Evolutionary conservation across 2,113 vertebrate species (phyloP), one percentile per base, ranked within the genome.

Genomic region (Chionodraco myersi): DNA sequence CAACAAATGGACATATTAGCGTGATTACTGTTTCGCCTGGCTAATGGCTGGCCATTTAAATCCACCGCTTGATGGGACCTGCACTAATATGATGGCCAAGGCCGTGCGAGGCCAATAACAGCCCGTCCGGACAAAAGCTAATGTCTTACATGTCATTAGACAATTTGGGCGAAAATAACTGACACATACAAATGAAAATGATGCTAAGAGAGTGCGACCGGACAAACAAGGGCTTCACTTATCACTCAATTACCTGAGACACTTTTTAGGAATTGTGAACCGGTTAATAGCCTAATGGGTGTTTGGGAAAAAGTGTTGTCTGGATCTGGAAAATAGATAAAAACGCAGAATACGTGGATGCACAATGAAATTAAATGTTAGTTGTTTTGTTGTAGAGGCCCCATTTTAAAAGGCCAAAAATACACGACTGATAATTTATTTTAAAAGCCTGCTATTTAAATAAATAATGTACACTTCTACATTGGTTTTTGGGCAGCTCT

Each of bases 1-100:
- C 93, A 94, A 93, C 93, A 94, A 94, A 94, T 93, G 90, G 92
- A 92, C 91, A 91, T 89, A 92, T 94, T 94, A 93, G 89, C 84
- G 92, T 93, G 93, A 94, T 95, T 93, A 94, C 87, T 93, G 93
- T 86, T 91, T 91, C 90, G 87, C 86, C 92, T 80, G 87, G 91
- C 90, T 93, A 95, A 95, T 94, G 93, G 92, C 80, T 70, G 86
- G 21, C 90, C 91, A 94, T 95, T 94, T 91, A 93, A 91, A 90
- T 79, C 79, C 91, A 65, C 75, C 75, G 83, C 90, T 92, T 86
- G 90, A 93, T 90, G 92, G 88, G 89, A 88, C 86, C 87, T 63
- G 84, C 62, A 64, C n/a, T 86, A 90, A 92, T 84, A 87, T 89
- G 89, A 93, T 74, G 93, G 88, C 90, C 93, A 86, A 89, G 91